Evolutionary conservation across 2,888 invertebrate species (phyloP).

Genomic region (Yponomeuta cagnagella): DNA sequence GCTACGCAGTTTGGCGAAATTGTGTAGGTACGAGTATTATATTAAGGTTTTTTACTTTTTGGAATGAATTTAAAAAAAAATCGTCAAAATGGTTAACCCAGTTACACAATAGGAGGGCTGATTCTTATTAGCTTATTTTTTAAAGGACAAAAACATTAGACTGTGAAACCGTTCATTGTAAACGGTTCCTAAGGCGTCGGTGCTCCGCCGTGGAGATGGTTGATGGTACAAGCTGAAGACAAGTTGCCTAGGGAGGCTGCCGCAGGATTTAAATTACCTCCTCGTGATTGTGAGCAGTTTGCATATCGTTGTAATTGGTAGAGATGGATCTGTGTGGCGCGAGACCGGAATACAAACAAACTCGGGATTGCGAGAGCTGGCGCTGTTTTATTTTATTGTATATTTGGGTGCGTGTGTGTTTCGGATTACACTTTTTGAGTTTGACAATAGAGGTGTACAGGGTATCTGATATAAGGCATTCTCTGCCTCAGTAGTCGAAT

Average conservation of each 20-base stretch:
- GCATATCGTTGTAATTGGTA: constrained; percentile 45
- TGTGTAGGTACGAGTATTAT: too few relatives aligned
- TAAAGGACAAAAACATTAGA: not conserved
- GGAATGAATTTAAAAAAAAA: too few relatives aligned
- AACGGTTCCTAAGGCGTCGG: not conserved
- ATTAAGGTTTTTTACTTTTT: too few relatives aligned
- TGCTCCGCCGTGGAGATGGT: not conserved
- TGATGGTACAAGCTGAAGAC: constrained; percentile 25
- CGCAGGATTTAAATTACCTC: constrained; percentile 38
- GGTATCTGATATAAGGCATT: too few relatives aligned
- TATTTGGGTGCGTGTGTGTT: not conserved
- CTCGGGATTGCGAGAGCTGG: not conserved
- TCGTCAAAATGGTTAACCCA: too few relatives aligned
- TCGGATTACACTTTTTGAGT: not conserved
- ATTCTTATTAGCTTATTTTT: too few relatives aligned
- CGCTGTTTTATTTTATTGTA: not conserved
- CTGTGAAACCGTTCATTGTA: not conserved
- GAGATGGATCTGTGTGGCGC: constrained; percentile 30
- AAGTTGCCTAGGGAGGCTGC: constrained; percentile 36
- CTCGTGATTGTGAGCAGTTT: constrained; percentile 44
- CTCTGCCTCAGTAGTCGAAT: too few relatives aligned
- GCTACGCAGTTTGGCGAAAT: too few relatives aligned
- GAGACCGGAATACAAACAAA: constrained; percentile 21
- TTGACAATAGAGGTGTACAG: not conserved
- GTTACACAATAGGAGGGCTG: too few relatives aligned